Conservation (phyloP, 2,888 invertebrate species). For the Odontothrips loti region DNA sequence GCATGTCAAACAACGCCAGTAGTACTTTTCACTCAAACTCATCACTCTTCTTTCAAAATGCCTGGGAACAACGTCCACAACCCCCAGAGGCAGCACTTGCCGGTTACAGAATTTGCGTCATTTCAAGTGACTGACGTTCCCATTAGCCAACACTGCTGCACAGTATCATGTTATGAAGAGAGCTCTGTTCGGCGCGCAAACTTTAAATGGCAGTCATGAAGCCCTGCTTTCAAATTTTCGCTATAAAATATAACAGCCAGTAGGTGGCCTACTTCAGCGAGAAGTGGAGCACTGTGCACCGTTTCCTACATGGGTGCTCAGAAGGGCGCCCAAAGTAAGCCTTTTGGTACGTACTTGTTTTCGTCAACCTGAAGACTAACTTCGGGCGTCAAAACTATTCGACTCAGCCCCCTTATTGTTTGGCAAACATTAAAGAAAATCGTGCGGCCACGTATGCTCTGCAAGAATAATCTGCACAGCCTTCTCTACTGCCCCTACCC, state of each 20-base stretch:
- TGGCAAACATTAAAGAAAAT: conserved; percentile 27
- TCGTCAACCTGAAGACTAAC: neutral
- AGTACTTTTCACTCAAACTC: neutral
- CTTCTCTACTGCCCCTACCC: conserved; percentile 18
- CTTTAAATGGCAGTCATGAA: neutral
- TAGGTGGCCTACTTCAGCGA: conserved; percentile 11
- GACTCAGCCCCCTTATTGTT: neutral
- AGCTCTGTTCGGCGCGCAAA: neutral
- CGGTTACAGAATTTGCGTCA: neutral
- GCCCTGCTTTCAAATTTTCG: too few relatives aligned
- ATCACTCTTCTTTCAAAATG: neutral
- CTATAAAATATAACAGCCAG: neutral
- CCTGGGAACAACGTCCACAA: neutral
- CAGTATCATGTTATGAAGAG: neutral
- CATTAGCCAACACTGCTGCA: neutral
- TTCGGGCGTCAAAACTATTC: neutral
- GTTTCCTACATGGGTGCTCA: neutral
- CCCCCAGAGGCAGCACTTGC: neutral
- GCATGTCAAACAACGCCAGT: neutral
- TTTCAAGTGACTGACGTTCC: neutral
- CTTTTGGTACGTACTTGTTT: neutral
- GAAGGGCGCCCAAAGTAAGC: too few relatives aligned
- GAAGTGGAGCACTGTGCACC: neutral
- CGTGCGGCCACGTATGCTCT: conserved; percentile 16
- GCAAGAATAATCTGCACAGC: conserved; percentile 22